Conservation (phyloP, 2,888 invertebrate genomes). For the Rhagonycha fulva region DNA sequence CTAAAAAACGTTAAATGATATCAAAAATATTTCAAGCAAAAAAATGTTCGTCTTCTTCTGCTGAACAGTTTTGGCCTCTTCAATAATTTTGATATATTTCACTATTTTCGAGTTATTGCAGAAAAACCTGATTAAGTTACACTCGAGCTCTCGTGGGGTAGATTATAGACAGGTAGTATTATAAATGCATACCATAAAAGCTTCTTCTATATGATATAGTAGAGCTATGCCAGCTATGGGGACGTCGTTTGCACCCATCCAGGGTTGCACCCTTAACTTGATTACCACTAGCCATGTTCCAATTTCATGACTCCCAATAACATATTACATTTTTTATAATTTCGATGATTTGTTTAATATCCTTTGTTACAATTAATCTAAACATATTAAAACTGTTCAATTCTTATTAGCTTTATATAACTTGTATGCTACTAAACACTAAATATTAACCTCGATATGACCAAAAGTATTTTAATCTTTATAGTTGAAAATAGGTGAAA, state of each 20-base stretch:
- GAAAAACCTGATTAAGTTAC: too few relatives aligned
- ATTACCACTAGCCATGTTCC: slow-evolving; percentile 32
- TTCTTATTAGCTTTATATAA: not conserved
- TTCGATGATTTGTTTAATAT: not conserved
- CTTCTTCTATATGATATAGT: slow-evolving; percentile 37
- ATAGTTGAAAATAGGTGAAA: not conserved
- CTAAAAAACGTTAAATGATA: too few relatives aligned
- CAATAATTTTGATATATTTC: too few relatives aligned
- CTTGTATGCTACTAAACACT: not conserved
- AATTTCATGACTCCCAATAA: slow-evolving; percentile 1
- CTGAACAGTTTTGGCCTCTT: too few relatives aligned
- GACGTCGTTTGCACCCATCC: slow-evolving; percentile 44
- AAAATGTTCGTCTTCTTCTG: too few relatives aligned
- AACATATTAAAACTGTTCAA: not conserved
- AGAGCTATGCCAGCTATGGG: slow-evolving; percentile 53
- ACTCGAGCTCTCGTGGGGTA: too few relatives aligned
- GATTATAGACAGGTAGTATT: too few relatives aligned
- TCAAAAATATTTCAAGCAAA: too few relatives aligned
- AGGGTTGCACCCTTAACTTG: slow-evolving; percentile 35
- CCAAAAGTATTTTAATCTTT: not conserved
- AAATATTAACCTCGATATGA: too few relatives aligned
- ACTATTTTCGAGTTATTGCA: too few relatives aligned
- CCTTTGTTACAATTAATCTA: not conserved
- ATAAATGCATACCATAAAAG: slow-evolving; percentile 19
- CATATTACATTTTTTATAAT: not conserved